Base-by-base conservation (phyloP, 2,797 vertebrate species). In the Sebastolobus altivelis region DNA sequence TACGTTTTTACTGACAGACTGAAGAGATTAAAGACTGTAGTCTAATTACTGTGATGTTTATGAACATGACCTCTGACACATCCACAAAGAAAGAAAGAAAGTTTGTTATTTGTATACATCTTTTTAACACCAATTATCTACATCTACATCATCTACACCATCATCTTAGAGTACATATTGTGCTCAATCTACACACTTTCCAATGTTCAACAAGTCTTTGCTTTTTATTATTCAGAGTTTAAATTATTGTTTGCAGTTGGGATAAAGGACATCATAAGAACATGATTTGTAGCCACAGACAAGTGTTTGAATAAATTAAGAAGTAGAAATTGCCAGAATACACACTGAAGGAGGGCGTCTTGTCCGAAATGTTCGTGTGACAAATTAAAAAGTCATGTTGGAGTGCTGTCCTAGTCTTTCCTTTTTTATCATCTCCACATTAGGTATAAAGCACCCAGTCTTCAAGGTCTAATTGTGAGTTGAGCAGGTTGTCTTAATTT, bases 151-250 rank as follows among this genome's bases (percentile, higher is more conserved):
- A 43, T 43, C 0, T 43, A 43, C 14, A 16, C 40, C 40, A 43
- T 43, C 40, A 43, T 43, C 40, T 43, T 14, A 8, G 8, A 27
- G 0, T 13, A 60, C 55, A 68, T 35, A 20, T 18, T 58, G 35
- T 5, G 25, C 22, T 29, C 10, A 65, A 9, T 68, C 5, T 14
- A 14, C 25, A 49, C 12, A 16, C 4, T 25, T 31, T 29, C 14
- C 9, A 25, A 80, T 37, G 66, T 13, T 31, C 16, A 68, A 37
- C n/a, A 43, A 43, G 40, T 43, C 40, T 43, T 43, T 43, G 40
- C 40, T 43, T 55, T 69, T 65, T 74, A 43, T 71, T 40, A n/a
- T 68, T 22, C 43, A 7, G 14, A 62, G 6, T 59, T 18, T n/a
- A 49, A 40, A 69, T 59, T 54, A 71, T 20, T 59, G 20, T 54